Conservation (phyloP, 2,113 vertebrate species). For the Spea multiplicata region DNA sequence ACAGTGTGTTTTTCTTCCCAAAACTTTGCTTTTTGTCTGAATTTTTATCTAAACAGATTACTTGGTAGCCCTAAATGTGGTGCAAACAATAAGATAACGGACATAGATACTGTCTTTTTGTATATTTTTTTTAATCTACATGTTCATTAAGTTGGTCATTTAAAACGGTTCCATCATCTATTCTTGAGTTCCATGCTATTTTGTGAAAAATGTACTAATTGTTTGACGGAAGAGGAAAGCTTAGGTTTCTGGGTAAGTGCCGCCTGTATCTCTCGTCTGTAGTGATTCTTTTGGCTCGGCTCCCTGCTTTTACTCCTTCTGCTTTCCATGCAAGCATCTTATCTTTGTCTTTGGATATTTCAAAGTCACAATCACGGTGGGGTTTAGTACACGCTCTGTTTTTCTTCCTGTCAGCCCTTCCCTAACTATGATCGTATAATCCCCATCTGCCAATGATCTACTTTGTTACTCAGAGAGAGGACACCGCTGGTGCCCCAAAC, state of each 20-base stretch:
- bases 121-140: no score
- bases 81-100: no score
- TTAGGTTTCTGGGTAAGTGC: background rate
- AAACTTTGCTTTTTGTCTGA: no score
- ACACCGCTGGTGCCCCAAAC: conserved; percentile 16
- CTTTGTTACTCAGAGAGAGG: conserved; percentile 19
- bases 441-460: conserved; percentile 44
- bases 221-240: no score
- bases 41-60: no score
- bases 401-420: conserved; percentile 6
- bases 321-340: background rate
- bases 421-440: conserved; percentile 18
- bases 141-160: no score
- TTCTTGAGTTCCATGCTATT: no score
- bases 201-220: no score
- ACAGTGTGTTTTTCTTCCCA: no score
- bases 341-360: background rate
- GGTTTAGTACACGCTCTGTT: conserved; percentile 11
- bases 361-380: conserved; percentile 30
- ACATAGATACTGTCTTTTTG: no score
- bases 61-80: no score
- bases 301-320: background rate
- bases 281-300: background rate
- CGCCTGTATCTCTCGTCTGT: background rate
- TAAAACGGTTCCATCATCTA: no score